phyloP scores from a whole-genome alignment of 2,797 vertebrate genomes.

The Florisuga fusca region DNA sequence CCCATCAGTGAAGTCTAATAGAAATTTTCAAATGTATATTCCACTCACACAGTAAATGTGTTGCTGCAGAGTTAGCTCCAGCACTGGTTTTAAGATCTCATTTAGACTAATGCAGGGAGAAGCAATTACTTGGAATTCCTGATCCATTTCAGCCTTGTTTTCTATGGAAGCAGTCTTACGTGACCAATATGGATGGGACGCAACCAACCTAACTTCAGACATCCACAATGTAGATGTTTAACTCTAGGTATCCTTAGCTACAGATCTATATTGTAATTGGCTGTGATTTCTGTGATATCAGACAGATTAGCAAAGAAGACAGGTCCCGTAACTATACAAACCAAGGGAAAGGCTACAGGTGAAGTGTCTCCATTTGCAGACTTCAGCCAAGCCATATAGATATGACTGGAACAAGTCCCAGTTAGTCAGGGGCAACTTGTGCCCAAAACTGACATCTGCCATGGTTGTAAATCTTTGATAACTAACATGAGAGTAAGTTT shows the following conservation, averaged over 20 bases:
- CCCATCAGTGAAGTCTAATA: background rate
- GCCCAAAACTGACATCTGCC: background rate
- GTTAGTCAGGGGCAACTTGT: background rate
- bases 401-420: background rate
- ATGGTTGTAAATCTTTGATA: background rate
- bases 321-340: background rate
- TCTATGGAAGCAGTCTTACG: background rate
- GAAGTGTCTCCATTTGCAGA: background rate
- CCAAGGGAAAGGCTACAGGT: background rate
- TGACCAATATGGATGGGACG: background rate
- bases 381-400: background rate
- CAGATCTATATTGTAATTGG: background rate
- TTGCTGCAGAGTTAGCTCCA: background rate
- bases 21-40: background rate
- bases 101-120: background rate
- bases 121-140: constrained; percentile 26
- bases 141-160: background rate
- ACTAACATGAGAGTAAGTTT: background rate
- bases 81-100: background rate
- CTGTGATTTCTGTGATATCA: background rate
- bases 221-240: background rate
- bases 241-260: background rate
- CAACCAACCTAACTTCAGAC: background rate
- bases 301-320: background rate
- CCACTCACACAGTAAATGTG: background rate